A percentile compares a stretch with the other conserved stretches of the same genome.
phyloP scores from a whole-genome alignment of 2,113 vertebrate genomes.

The Meleagris gallopavo region DNA sequence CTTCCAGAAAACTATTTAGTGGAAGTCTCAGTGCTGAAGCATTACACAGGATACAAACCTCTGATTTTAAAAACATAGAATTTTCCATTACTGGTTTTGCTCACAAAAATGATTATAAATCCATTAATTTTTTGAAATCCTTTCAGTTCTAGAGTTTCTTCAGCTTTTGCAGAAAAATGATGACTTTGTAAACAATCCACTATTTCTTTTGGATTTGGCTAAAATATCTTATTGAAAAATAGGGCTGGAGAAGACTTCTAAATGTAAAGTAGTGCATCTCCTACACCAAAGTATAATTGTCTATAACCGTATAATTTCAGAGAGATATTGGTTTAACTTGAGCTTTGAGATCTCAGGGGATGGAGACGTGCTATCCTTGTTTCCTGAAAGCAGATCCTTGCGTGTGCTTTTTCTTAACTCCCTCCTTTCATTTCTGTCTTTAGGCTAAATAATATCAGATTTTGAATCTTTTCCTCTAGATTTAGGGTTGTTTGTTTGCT shows the following conservation, averaged over 20 bases:
- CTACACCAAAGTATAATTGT: background rate
- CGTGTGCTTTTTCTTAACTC: background rate
- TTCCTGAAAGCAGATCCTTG: conserved; percentile 3
- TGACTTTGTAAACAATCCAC: background rate
- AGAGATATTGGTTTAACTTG: conserved; percentile 24
- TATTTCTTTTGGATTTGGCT: conserved; percentile 32
- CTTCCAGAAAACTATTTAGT: background rate
- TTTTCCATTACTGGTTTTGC: background rate
- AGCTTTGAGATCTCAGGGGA: background rate
- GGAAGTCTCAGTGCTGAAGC: background rate
- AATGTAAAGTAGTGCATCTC: background rate
- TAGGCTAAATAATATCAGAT: background rate
- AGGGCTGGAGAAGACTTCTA: background rate
- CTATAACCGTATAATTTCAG: conserved; percentile 5
- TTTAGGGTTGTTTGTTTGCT: background rate
- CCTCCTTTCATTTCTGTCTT: background rate
- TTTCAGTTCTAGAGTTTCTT: conserved; percentile 15
- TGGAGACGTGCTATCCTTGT: background rate
- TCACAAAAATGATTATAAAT: background rate
- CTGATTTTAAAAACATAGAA: background rate
- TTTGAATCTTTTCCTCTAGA: background rate
- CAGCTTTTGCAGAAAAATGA: background rate
- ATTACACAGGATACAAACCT: background rate
- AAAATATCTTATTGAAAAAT: conserved; percentile 31
- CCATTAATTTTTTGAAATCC: background rate